These are phyloP conservation scores for Anhinga anhinga DNA, from an alignment of 2,113 vertebrate species.

Conservation along the genomic window DNA sequence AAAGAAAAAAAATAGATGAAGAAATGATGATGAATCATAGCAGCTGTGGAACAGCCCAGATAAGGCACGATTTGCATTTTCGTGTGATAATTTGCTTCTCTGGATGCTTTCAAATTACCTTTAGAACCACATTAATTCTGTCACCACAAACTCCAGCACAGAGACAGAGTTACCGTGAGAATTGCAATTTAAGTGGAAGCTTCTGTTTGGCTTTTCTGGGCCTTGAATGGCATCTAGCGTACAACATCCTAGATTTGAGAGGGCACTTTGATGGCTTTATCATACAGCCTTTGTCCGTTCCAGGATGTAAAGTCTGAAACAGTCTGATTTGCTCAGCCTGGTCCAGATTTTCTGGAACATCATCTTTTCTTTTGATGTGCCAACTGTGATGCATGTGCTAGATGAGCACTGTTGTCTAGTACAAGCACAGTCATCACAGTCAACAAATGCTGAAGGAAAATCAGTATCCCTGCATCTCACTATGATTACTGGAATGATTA, in stretches of 20 bases:
- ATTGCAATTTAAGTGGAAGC: neutral
- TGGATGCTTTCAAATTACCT: conserved; percentile 62
- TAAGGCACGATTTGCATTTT: conserved; percentile 71
- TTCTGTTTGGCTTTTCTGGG: neutral
- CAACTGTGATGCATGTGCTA: neutral
- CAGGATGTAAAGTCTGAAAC: neutral
- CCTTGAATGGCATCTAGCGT: neutral
- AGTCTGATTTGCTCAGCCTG: neutral
- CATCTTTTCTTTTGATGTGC: neutral
- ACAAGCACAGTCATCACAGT: neutral
- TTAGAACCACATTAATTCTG: conserved; percentile 63
- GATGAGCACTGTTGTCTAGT: neutral
- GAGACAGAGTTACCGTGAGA: neutral
- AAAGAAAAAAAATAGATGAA: conserved; percentile 48
- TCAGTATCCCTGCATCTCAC: neutral
- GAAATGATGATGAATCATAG: conserved; percentile 70
- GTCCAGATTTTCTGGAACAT: neutral
- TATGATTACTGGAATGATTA: too few relatives aligned
- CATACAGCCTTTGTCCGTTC: neutral
- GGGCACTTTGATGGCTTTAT: neutral
- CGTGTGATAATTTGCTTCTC: conserved; percentile 63
- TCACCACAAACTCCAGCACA: neutral
- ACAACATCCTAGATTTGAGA: neutral
- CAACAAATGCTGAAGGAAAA: neutral
- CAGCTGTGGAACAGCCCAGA: conserved; percentile 66